These are phyloP conservation scores for Gibbula magus DNA, from an alignment of 2,888 invertebrate genomes.

Conservation along the genomic window DNA sequence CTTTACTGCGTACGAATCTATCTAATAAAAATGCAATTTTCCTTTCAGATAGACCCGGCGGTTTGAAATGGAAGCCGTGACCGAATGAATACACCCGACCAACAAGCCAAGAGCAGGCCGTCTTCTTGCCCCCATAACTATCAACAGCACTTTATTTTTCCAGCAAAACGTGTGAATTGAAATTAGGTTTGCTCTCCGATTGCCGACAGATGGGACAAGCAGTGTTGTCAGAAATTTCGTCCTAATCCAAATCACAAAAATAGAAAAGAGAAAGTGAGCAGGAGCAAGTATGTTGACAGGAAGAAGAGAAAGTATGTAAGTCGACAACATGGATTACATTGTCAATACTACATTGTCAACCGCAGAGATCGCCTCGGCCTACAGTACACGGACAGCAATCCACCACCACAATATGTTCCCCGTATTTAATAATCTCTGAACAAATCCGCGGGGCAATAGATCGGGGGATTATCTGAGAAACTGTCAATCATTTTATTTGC, in stretches of 20 bases:
- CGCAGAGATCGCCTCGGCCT: too few relatives aligned
- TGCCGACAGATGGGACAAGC: constrained; percentile 26
- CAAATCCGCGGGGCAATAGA: too few relatives aligned
- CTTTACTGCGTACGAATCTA: constrained; percentile 7
- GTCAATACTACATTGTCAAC: too few relatives aligned
- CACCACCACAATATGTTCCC: too few relatives aligned
- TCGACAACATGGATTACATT: not conserved
- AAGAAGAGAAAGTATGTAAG: not conserved
- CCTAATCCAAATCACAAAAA: constrained; percentile 1
- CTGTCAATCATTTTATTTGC: too few relatives aligned
- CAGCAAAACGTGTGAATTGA: constrained; percentile 31
- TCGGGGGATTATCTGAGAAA: too few relatives aligned
- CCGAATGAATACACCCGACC: constrained; percentile 23
- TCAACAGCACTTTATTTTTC: constrained; percentile 31
- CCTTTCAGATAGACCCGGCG: constrained; percentile 30
- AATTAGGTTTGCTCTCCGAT: not conserved
- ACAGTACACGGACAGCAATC: too few relatives aligned
- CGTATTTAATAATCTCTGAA: too few relatives aligned
- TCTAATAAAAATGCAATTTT: constrained; percentile 43
- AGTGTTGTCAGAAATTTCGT: not conserved
- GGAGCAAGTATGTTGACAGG: too few relatives aligned
- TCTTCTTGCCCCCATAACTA: constrained; percentile 16
- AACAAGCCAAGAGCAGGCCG: not conserved
- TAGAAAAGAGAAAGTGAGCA: constrained; percentile 5
- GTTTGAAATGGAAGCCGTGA: constrained; percentile 36